A percentile compares a stretch with the other conserved stretches of the same genome.
phyloP scores from a whole-genome alignment of 1,140 invertebrate species.

The Anthonomus grandis region DNA sequence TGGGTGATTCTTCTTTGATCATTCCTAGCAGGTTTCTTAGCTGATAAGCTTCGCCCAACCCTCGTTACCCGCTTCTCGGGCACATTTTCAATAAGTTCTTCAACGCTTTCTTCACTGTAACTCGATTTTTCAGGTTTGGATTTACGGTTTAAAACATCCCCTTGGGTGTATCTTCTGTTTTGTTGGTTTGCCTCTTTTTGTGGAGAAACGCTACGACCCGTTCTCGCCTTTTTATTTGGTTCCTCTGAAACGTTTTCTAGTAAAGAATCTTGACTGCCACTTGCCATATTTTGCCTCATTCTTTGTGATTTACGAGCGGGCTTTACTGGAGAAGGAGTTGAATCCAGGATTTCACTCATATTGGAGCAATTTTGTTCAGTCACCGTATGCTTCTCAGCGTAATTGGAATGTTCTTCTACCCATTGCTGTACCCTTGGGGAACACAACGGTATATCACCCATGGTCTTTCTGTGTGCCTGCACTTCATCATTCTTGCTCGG shows the following conservation, averaged over 20 bases:
- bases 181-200: neutral
- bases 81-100: neutral
- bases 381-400: no score
- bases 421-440: constrained; percentile 26
- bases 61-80: neutral
- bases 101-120: neutral
- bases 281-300: no score
- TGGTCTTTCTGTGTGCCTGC: constrained; percentile 15
- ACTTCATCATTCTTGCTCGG: constrained; percentile 4
- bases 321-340: no score
- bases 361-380: no score
- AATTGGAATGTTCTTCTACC: constrained; percentile 25
- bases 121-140: neutral
- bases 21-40: neutral
- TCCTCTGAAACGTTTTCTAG: neutral
- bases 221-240: neutral
- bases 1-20: neutral
- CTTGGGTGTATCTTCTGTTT: neutral
- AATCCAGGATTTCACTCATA: no score
- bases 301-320: no score
- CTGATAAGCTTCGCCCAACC: neutral
- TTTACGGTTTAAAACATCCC: neutral
- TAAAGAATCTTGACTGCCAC: no score
- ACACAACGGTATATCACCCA: constrained; percentile 15
- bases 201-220: neutral